phyloP scores from a whole-genome alignment of 2,113 vertebrate species.

The Erpornis zantholeuca region DNA sequence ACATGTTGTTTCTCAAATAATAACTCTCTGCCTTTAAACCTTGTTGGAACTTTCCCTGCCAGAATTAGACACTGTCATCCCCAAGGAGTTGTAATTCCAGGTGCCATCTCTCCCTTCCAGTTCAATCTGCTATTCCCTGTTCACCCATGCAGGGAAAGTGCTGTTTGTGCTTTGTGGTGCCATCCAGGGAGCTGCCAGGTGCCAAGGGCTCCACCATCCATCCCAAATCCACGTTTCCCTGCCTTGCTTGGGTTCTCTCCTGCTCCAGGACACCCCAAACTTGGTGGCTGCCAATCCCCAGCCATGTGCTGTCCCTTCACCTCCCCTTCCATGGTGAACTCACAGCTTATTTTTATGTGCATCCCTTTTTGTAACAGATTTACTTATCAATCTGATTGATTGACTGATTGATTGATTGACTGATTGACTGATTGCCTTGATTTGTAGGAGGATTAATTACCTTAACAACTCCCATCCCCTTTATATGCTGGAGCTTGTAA shows the following conservation, averaged over 20 bases:
- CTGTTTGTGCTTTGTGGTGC: background rate
- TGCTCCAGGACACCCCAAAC: background rate
- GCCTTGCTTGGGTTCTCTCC: background rate
- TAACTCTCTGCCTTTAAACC: background rate
- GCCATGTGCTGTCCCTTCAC: background rate
- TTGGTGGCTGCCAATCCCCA: background rate
- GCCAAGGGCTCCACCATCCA: background rate
- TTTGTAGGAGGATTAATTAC: background rate
- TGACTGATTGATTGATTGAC: background rate
- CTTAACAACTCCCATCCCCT: background rate
- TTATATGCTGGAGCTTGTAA: background rate
- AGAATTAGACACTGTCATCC: background rate
- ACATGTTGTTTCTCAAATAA: background rate
- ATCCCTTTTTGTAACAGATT: background rate
- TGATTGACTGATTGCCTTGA: background rate
- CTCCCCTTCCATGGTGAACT: background rate
- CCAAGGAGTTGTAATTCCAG: background rate
- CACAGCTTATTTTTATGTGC: background rate
- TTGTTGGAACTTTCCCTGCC: background rate
- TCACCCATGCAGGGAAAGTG: fast-evolving
- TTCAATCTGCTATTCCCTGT: background rate
- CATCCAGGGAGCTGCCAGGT: background rate
- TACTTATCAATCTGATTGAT: background rate
- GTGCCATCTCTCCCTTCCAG: background rate
- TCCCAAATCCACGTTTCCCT: background rate